These are phyloP conservation scores for Zoroaster sp. DNA, from an alignment of 53 echinoderm and acorn worm species.

Conservation along the genomic window DNA sequence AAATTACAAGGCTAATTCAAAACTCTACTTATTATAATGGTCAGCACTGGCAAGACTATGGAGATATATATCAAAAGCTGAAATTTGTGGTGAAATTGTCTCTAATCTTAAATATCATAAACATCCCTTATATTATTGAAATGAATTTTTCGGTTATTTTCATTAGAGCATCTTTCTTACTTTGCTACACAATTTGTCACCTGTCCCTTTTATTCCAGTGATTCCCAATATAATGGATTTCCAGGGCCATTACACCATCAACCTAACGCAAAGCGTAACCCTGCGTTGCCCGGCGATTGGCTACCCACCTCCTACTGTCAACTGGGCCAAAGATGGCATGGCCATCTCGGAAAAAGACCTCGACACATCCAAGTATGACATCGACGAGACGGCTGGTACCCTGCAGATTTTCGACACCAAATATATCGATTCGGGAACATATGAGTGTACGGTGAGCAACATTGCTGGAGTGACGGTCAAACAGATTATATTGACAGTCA, in stretches of 20 bases:
- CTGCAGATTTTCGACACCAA: slow-evolving; percentile 49
- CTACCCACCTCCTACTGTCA: slow-evolving; percentile 74
- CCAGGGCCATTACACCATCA: slow-evolving; percentile 63
- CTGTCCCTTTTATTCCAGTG: slow-evolving; percentile 37
- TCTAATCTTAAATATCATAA: no score
- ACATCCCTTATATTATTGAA: not conserved
- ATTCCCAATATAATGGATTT: slow-evolving; percentile 67
- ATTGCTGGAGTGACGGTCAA: slow-evolving; percentile 62
- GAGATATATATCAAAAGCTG: no score
- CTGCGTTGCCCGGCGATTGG: slow-evolving; percentile 81
- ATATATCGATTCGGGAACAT: slow-evolving; percentile 59
- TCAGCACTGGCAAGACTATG: no score
- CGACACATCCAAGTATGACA: slow-evolving; percentile 57
- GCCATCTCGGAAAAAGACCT: slow-evolving; percentile 73
- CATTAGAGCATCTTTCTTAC: no score
- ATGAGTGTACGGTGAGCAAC: slow-evolving; percentile 68
- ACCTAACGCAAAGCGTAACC: slow-evolving; percentile 54
- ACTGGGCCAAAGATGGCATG: slow-evolving; percentile 82
- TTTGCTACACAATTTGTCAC: no score
- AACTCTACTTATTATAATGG: no score
- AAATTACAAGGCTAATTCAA: no score
- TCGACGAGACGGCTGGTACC: slow-evolving; percentile 69
- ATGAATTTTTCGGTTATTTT: not conserved
- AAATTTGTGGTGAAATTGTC: no score
- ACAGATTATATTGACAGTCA: slow-evolving; percentile 64